Evolutionary conservation across 2,113 vertebrate genomes (phyloP).

Genomic region (Chloropsis hardwickii): DNA sequence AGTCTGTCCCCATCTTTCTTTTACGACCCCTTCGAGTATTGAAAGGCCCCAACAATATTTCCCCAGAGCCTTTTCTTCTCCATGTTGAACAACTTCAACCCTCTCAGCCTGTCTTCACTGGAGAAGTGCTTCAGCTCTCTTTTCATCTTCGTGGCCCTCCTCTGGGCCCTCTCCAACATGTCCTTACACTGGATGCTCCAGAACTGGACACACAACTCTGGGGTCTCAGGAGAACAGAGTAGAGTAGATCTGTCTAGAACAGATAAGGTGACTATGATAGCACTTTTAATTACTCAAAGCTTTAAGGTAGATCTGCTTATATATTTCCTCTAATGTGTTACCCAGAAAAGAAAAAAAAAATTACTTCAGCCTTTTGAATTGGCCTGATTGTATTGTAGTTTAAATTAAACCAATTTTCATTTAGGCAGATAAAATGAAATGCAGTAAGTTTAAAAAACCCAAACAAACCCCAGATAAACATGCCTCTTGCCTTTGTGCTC

Average conservation of each 20-base stretch:
- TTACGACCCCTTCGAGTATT: not conserved
- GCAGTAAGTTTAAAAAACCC: not conserved
- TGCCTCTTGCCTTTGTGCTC: not conserved
- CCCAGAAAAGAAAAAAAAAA: not conserved
- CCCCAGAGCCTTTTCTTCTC: not conserved
- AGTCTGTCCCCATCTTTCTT: not conserved
- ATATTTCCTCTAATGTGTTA: not conserved
- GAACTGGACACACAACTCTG: not conserved
- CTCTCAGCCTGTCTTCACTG: not conserved
- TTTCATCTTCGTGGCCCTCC: not conserved
- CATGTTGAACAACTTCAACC: not conserved
- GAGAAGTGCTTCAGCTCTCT: not conserved
- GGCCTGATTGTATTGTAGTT: not conserved
- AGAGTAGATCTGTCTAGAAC: not conserved
- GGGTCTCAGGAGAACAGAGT: not conserved
- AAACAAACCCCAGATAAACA: not conserved
- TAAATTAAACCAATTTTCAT: not conserved
- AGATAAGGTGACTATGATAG: not conserved
- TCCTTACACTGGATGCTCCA: not conserved
- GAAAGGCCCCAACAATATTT: not conserved
- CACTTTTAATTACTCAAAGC: not conserved
- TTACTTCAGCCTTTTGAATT: not conserved
- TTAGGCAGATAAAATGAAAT: not conserved
- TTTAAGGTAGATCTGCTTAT: not conserved
- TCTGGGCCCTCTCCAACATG: not conserved